Evolutionary conservation across 2,888 invertebrate genomes (phyloP).

Genomic region (Hypselothyrea guttata): DNA sequence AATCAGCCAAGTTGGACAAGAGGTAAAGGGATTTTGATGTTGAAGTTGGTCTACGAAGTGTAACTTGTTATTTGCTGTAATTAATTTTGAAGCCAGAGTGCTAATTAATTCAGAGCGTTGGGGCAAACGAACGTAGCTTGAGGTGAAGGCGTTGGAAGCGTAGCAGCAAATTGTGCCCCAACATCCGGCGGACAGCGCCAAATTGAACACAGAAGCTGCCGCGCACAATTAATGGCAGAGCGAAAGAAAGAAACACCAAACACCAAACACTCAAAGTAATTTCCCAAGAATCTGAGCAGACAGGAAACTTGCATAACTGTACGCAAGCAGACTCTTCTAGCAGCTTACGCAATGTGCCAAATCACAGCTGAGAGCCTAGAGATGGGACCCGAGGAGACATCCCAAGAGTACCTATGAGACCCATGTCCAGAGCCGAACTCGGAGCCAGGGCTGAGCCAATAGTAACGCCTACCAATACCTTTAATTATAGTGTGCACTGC

Average conservation of each 20-base stretch:
- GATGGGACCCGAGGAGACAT: no score
- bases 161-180: constrained; percentile 55
- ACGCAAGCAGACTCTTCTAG: constrained; percentile 21
- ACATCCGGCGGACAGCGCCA: constrained; percentile 60
- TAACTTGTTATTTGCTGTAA: constrained; percentile 75
- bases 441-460: constrained; percentile 66
- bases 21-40: background rate
- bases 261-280: constrained; percentile 28
- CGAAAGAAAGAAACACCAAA: constrained; percentile 19
- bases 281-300: constrained; percentile 55
- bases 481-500: constrained; percentile 70
- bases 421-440: no score
- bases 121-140: constrained; percentile 36
- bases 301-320: constrained; percentile 75
- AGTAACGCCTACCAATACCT: constrained; percentile 77
- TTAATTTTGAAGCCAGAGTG: constrained; percentile 72
- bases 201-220: constrained; percentile 53
- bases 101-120: constrained; percentile 68
- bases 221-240: constrained; percentile 52
- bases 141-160: constrained; percentile 63
- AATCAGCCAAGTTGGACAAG: constrained; percentile 30
- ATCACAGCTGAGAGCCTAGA: constrained; percentile 28
- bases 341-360: constrained; percentile 63
- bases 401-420: no score
- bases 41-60: constrained; percentile 51